phyloP scores from a whole-genome alignment of 1,140 invertebrate species.

The Drosophila mojavensis region DNA sequence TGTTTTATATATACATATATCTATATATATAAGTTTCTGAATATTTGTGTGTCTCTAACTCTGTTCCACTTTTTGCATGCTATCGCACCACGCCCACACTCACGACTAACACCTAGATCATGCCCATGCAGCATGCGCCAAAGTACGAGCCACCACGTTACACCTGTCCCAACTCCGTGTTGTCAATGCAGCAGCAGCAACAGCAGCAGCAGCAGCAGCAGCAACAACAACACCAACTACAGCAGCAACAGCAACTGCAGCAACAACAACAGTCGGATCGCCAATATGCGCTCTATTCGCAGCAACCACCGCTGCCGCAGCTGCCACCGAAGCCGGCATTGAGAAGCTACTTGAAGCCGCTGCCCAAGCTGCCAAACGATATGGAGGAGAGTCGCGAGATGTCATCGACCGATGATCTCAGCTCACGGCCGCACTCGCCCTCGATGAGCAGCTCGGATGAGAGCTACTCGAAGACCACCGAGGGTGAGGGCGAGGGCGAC shows the following conservation, averaged over 20 bases:
- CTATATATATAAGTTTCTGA: constrained; percentile 20
- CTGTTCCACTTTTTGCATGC: constrained; percentile 65
- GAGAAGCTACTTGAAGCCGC: constrained; percentile 85
- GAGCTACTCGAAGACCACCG: constrained; percentile 90
- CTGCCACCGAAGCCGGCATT: constrained; percentile 62
- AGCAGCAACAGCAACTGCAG: constrained; percentile 47
- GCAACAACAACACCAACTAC: constrained; percentile 73
- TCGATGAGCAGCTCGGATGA: constrained; percentile 92
- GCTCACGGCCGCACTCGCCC: constrained; percentile 90
- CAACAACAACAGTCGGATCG: constrained; percentile 84
- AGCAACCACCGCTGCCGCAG: constrained; percentile 73
- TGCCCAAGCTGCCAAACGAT: constrained; percentile 85
- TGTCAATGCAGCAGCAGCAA: constrained; percentile 84
- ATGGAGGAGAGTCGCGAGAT: constrained; percentile 81
- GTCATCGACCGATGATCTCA: constrained; percentile 92
- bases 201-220: constrained; percentile 65
- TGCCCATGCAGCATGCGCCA: constrained; percentile 83
- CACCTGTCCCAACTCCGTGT: constrained; percentile 85
- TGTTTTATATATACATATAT: constrained; percentile 18
- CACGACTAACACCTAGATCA: constrained; percentile 64
- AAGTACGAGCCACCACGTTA: constrained; percentile 85
- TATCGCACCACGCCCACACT: constrained; percentile 31
- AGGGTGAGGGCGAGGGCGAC: constrained; percentile 73
- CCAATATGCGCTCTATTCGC: constrained; percentile 83
- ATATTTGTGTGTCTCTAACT: constrained; percentile 52